Evolutionary conservation across 2,113 vertebrate genomes (phyloP).

Genomic region (Nyctereutes procyonoides): DNA sequence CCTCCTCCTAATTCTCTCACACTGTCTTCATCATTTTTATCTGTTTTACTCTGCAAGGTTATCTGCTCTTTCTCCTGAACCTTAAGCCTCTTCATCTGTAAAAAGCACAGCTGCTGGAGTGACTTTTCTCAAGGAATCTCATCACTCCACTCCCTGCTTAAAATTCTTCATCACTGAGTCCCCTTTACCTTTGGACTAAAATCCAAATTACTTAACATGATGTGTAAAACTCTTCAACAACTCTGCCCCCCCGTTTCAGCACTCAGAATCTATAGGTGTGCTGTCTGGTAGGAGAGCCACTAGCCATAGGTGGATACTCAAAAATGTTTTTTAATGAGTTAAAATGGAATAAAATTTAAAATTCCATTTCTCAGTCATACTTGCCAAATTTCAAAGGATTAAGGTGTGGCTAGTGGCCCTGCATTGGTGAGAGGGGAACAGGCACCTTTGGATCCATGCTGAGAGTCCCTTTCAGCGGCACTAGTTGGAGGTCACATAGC

Average conservation of each 20-base stretch:
- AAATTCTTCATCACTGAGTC: background rate
- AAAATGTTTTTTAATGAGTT: background rate
- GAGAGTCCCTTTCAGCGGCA: background rate
- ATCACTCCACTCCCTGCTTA: background rate
- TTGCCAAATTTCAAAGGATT: background rate
- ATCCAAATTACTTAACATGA: background rate
- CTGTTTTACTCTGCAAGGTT: background rate
- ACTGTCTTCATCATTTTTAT: background rate
- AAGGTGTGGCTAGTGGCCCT: background rate
- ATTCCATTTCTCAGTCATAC: background rate
- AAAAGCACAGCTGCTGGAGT: background rate
- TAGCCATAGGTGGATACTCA: background rate
- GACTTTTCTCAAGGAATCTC: background rate
- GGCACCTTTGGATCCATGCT: background rate
- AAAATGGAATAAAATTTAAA: background rate
- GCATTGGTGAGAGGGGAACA: background rate
- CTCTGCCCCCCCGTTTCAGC: background rate
- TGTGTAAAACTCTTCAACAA: background rate
- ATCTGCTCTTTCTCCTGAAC: background rate
- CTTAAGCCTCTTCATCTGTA: background rate
- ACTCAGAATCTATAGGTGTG: background rate
- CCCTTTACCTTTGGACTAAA: background rate
- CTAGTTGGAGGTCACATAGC: fast-evolving
- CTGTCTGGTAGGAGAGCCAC: background rate
- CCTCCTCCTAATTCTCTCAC: background rate